A percentile compares a stretch with the other conserved stretches of the same genome.
Evolutionary conservation across 1,140 invertebrate species (phyloP).

Genomic region (Polypedilum vanderplanki): DNA sequence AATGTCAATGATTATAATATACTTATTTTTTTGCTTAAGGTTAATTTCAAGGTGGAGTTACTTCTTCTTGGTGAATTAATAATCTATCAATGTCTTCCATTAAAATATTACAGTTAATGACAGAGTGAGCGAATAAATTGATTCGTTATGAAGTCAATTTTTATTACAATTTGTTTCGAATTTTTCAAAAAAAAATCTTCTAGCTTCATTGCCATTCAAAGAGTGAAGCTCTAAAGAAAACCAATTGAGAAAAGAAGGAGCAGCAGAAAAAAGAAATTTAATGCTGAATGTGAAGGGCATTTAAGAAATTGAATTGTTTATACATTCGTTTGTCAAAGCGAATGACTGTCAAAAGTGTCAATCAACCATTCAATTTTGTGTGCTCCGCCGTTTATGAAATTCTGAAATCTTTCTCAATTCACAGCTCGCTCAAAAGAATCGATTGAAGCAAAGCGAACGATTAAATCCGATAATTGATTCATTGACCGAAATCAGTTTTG

Average conservation of each 20-base stretch:
- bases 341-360: slow-evolving; percentile 24
- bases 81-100: no score
- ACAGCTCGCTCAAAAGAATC: neutral
- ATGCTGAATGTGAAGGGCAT: neutral
- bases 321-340: slow-evolving; percentile 27
- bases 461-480: slow-evolving; percentile 28
- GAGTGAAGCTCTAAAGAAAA: neutral
- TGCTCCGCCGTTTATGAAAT: neutral
- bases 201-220: no score
- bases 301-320: slow-evolving; percentile 26
- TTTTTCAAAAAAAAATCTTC: no score
- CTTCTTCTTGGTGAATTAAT: no score
- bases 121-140: no score
- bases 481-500: slow-evolving; percentile 22
- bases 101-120: no score
- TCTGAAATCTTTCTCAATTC: neutral
- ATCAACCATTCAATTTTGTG: slow-evolving; percentile 25
- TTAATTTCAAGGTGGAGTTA: no score
- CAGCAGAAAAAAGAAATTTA: neutral
- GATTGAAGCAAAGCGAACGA: no score
- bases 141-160: no score
- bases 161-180: no score
- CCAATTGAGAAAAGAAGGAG: neutral
- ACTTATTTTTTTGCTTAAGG: no score
- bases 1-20: slow-evolving; percentile 7